phyloP scores from a whole-genome alignment of 2,797 vertebrate genomes.

The Gambusia yucatana region DNA sequence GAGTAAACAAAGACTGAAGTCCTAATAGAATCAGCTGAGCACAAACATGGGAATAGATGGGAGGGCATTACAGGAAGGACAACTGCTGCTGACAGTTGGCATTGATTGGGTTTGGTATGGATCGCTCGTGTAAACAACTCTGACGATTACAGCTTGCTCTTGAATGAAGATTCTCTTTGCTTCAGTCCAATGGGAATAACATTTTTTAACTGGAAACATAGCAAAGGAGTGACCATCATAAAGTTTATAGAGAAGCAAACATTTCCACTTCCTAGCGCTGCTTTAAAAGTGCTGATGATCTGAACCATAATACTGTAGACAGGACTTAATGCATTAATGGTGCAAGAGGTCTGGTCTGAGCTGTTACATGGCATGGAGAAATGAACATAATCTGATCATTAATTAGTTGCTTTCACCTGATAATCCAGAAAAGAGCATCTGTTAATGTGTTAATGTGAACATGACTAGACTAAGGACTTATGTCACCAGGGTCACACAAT shows the following conservation, averaged over 20 bases:
- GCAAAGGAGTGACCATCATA: neutral
- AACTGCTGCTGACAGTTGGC: constrained; percentile 65
- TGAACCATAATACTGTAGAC: constrained; percentile 36
- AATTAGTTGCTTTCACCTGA: constrained; percentile 44
- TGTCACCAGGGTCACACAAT: neutral
- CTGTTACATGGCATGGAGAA: constrained; percentile 14
- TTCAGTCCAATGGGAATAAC: constrained; percentile 56
- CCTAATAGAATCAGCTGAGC: constrained; percentile 14
- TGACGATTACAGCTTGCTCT: constrained; percentile 51
- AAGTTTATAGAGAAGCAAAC: neutral
- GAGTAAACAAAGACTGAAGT: constrained; percentile 9
- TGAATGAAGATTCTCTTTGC: constrained; percentile 43
- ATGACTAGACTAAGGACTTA: neutral
- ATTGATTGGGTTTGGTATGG: constrained; percentile 67
- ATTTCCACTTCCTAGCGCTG: neutral
- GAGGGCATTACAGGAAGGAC: constrained; percentile 30
- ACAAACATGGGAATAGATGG: constrained; percentile 19
- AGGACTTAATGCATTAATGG: constrained; percentile 53
- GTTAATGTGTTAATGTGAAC: neutral
- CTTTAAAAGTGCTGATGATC: constrained; percentile 31
- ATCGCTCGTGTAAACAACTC: constrained; percentile 58
- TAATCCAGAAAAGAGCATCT: constrained; percentile 26
- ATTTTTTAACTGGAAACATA: constrained; percentile 36
- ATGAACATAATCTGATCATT: constrained; percentile 62
- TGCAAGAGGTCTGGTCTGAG: constrained; percentile 24